These are phyloP conservation scores for Pediacus dermestoides DNA, from an alignment of 2,888 invertebrate genomes.

Conservation along the genomic window DNA sequence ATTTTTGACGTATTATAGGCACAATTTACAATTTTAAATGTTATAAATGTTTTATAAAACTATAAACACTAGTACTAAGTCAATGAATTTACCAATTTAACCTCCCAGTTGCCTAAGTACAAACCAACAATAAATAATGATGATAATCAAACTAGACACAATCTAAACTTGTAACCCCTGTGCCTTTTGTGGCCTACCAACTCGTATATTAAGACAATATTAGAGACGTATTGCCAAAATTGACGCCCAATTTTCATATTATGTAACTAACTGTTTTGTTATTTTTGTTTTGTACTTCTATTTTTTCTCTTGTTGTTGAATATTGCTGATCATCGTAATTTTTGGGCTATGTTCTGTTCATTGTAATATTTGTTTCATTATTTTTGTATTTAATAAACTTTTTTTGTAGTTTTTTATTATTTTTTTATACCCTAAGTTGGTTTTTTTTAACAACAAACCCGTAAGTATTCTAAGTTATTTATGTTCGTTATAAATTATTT, in stretches of 20 bases:
- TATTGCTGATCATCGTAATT: slow-evolving; percentile 24
- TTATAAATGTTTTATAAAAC: slow-evolving; percentile 19
- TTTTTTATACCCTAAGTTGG: slow-evolving; percentile 11
- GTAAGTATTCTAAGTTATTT: no score
- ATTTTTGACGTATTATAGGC: slow-evolving; percentile 14
- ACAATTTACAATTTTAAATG: slow-evolving; percentile 16
- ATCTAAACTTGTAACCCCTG: slow-evolving; percentile 18
- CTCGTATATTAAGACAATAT: slow-evolving; percentile 26
- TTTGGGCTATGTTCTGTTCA: slow-evolving; percentile 25
- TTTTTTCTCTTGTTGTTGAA: slow-evolving; percentile 20
- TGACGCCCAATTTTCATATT: no score
- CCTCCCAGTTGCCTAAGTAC: slow-evolving; percentile 28
- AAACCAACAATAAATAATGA: slow-evolving; percentile 31
- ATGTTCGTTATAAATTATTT: no score
- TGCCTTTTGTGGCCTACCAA: slow-evolving; percentile 5
- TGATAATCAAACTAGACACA: slow-evolving; percentile 8
- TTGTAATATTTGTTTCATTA: slow-evolving; percentile 17
- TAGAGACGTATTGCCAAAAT: slow-evolving; percentile 42
- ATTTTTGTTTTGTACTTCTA: slow-evolving; percentile 13
- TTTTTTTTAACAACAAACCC: no score
- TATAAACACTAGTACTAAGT: slow-evolving; percentile 20
- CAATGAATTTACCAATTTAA: slow-evolving; percentile 6
- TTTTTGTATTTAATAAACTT: slow-evolving; percentile 18
- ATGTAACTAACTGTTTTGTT: no score
- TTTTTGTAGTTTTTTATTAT: slow-evolving; percentile 21